Base-by-base conservation (phyloP, 2,888 invertebrate genomes). In the Tillus elongatus region DNA sequence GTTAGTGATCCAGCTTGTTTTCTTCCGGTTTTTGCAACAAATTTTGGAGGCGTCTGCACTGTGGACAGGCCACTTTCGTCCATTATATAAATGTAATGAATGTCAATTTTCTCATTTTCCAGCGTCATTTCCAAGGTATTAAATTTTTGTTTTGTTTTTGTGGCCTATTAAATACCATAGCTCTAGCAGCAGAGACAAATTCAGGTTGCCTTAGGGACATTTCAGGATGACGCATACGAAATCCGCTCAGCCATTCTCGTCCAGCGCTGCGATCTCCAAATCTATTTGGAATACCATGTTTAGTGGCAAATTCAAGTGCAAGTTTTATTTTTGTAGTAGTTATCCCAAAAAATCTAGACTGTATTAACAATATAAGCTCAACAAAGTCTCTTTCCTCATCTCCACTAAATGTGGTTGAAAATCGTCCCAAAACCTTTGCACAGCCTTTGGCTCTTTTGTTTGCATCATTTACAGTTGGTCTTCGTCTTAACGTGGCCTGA, bases 1-100 rank as follows among this genome's bases (percentile, higher is more conserved):
- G 60, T 60, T 6, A 62, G 14, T 33, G 41, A 39, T 2, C 57
- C 59, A 19, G 65, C 54, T 46, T 65, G 62, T 33, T 62, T 64
- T 19, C 48, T 38, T 2, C 62, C 60, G 36, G 47, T 61, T 31
- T 41, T 31, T 15, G 59, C 56, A 40, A 62, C 36, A 34, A 63
- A 51, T 42, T 57, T 57, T 24, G 46, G 42, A 11, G 57, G 56
- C 35, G 49, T 56, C 36, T 63, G 61, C 1, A 67, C 62, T 3
- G 62, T 66, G 13, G 61, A 58, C 3, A 63, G 41, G 1, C 53
- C 58, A 14, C 58, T 57, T 48, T 67, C 24, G n/a, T 19, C 24
- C 24, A 19, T 19, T 8, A 8, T 19, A 19, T 19, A 19, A n/a
- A 19, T 19, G n/a, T n/a, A n/a, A 19, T 19, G 24, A 19, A 19